Evolutionary conservation across 2,888 invertebrate species (phyloP).

Genomic region (Rhingia campestris): DNA sequence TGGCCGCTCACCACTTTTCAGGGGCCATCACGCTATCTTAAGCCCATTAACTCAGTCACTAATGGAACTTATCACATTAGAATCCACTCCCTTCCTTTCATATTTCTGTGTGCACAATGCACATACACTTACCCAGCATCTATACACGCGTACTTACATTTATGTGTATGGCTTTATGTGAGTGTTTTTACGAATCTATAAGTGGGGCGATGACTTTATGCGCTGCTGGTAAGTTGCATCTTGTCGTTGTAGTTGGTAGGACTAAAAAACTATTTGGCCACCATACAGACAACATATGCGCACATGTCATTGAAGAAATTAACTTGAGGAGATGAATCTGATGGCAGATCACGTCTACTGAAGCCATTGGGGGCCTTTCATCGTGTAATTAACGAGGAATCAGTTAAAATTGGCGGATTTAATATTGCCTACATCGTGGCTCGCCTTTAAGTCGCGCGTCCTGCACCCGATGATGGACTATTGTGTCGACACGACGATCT

Average conservation of each 20-base stretch:
- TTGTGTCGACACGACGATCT: constrained; percentile 6
- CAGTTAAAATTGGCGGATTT: constrained; percentile 62
- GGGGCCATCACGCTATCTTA: constrained; percentile 74
- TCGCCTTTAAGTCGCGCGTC: not conserved
- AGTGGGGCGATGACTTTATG: constrained; percentile 65
- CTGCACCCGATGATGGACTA: constrained; percentile 38
- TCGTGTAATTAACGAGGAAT: constrained; percentile 61
- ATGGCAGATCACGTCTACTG: constrained; percentile 48
- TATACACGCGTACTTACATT: not conserved
- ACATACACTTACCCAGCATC: constrained; percentile 3
- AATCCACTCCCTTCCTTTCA: constrained; percentile 69
- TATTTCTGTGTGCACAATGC: constrained; percentile 43
- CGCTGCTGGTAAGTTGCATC: not conserved
- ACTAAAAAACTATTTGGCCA: constrained; percentile 39
- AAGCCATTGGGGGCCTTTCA: constrained; percentile 25
- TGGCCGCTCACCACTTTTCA: constrained; percentile 69
- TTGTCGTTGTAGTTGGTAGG: not conserved
- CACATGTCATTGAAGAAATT: constrained; percentile 38
- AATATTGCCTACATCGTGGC: constrained; percentile 13
- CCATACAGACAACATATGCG: not conserved
- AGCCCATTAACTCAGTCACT: constrained; percentile 82
- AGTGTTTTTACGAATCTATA: constrained; percentile 58
- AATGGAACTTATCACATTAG: constrained; percentile 82
- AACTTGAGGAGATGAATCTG: constrained; percentile 53
- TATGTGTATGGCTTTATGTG: constrained; percentile 32